phyloP scores from a whole-genome alignment of 2,888 invertebrate species.

The Synergus japonicus region DNA sequence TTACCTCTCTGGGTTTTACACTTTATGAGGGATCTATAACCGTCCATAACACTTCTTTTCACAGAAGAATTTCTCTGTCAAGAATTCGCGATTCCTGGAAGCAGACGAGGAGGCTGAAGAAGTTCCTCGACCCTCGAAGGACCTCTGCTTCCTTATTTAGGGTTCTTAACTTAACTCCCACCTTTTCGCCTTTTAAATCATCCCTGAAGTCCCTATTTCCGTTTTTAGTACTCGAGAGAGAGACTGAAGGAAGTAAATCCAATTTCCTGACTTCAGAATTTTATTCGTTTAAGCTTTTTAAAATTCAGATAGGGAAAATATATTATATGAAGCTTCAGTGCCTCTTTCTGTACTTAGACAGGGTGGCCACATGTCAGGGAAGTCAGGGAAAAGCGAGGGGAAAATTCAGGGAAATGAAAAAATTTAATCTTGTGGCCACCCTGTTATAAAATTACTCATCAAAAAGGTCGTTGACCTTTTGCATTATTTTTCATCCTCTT shows the following conservation, averaged over 20 bases:
- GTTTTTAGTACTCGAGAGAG: background rate
- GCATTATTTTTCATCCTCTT: background rate
- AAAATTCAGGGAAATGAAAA: no score
- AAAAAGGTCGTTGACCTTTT: background rate
- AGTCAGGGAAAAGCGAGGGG: no score
- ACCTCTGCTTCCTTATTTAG: background rate
- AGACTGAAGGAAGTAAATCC: background rate
- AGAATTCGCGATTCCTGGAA: conserved; percentile 16
- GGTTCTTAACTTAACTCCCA: background rate
- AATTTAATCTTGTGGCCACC: no score
- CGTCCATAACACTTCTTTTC: background rate
- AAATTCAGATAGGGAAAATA: background rate
- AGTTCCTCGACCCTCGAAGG: conserved; percentile 14
- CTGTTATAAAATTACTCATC: background rate
- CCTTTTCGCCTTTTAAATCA: background rate
- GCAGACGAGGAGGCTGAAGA: background rate
- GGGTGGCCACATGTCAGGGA: no score
- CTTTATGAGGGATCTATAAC: conserved; percentile 24
- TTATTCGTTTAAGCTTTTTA: background rate
- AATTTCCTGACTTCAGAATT: background rate
- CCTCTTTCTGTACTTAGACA: no score
- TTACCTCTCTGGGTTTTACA: conserved; percentile 7
- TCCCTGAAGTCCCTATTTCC: background rate
- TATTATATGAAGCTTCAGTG: background rate
- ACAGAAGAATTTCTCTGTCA: conserved; percentile 7